Percentiles rank a stretch among this genome's conserved stretches.
Conservation (phyloP, 1,140 invertebrate genomes). For the Drosophila yakuba region DNA sequence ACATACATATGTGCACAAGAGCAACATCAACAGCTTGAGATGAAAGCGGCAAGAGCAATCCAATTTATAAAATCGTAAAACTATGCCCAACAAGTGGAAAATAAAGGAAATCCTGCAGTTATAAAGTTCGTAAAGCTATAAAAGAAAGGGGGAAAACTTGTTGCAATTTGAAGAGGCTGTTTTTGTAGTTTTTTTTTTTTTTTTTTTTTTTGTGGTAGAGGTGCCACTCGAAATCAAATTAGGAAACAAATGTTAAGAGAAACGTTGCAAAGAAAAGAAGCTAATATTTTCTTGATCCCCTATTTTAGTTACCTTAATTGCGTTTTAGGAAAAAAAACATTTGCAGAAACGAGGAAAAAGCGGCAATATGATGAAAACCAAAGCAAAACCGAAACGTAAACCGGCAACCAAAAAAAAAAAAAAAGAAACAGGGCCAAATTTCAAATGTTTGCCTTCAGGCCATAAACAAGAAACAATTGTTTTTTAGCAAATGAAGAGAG, state of each 20-base stretch:
- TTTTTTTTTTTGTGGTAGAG: background rate
- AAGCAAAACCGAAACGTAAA: conserved; percentile 44
- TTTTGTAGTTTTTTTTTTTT: background rate
- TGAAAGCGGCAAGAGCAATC: conserved; percentile 31
- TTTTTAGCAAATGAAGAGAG: conserved; percentile 44
- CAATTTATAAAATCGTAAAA: conserved; percentile 44
- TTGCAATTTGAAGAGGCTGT: background rate
- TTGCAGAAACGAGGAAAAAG: conserved; percentile 1
- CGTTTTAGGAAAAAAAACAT: background rate
- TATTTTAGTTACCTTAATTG: background rate
- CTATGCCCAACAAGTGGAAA: conserved; percentile 23
- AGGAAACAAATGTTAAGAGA: background rate
- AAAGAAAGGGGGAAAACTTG: background rate
- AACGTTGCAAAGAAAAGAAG: background rate
- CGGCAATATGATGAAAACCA: conserved; percentile 4
- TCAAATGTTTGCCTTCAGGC: conserved; percentile 66
- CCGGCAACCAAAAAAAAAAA: conserved; percentile 14
- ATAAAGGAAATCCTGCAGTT: conserved; percentile 2
- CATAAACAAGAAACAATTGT: conserved; percentile 76
- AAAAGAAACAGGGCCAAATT: conserved; percentile 57
- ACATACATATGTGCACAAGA: conserved; percentile 13
- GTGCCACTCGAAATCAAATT: background rate
- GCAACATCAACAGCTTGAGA: conserved; percentile 30
- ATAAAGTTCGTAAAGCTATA: background rate
- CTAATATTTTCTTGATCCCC: background rate